phyloP scores from a whole-genome alignment of 2,888 invertebrate genomes.

The Plagiodera versicolora region DNA sequence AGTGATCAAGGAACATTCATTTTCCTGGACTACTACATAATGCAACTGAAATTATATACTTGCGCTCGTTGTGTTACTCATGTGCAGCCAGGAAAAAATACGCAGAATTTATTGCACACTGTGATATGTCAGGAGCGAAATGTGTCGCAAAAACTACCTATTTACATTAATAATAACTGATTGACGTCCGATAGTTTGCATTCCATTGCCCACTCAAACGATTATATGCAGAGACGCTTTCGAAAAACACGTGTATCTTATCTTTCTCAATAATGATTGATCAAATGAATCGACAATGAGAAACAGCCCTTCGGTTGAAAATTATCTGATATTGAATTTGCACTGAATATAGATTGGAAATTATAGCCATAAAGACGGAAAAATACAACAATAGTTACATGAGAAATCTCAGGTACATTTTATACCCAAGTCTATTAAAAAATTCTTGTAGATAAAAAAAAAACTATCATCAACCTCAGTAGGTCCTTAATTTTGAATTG shows the following conservation, averaged over 20 bases:
- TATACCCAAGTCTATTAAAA: no score
- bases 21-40: not conserved
- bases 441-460: no score
- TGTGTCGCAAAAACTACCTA: not conserved
- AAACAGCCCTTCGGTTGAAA: not conserved
- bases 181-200: not conserved
- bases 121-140: not conserved
- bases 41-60: conserved; percentile 1
- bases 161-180: conserved; percentile 1
- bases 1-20: no score
- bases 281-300: not conserved
- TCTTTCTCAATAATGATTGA: not conserved
- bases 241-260: not conserved
- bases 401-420: no score
- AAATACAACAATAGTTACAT: no score
- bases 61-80: no score
- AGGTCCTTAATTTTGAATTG: no score
- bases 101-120: not conserved
- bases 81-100: not conserved
- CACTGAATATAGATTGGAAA: not conserved
- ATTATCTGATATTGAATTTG: not conserved
- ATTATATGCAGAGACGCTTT: not conserved
- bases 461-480: no score
- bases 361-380: not conserved
- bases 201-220: not conserved